phyloP scores from a whole-genome alignment of 2,797 vertebrate species.

The Betta splendens region DNA sequence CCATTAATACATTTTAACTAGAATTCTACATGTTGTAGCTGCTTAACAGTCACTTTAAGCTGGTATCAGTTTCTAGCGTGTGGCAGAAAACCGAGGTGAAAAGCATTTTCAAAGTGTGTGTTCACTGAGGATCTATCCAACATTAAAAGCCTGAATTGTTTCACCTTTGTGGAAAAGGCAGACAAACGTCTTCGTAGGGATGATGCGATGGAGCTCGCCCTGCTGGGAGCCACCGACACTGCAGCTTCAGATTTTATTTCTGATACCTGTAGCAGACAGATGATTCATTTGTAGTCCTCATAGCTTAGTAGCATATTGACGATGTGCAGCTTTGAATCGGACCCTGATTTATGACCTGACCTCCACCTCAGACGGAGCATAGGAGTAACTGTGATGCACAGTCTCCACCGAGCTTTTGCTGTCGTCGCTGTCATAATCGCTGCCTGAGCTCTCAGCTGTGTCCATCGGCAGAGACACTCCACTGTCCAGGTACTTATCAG shows the following conservation, averaged over 20 bases:
- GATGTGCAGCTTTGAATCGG: not conserved
- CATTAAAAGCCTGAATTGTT: not conserved
- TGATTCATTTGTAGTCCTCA: not conserved
- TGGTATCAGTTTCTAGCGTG: no score
- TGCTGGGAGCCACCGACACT: constrained; percentile 57
- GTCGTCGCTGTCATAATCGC: constrained; percentile 77
- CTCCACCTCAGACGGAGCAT: constrained; percentile 78
- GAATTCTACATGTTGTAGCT: no score
- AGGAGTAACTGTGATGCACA: constrained; percentile 78
- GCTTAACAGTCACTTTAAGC: no score
- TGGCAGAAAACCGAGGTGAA: no score
- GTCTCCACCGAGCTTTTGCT: constrained; percentile 66
- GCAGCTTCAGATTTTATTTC: constrained; percentile 78
- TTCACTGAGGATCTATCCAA: no score
- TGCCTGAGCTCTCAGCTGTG: constrained; percentile 53
- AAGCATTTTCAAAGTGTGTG: no score
- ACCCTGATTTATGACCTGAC: constrained; percentile 47
- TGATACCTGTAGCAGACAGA: constrained; percentile 64
- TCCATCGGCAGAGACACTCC: constrained; percentile 73
- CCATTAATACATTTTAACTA: no score
- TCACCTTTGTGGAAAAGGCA: constrained; percentile 78
- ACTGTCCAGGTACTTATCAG: constrained; percentile 80
- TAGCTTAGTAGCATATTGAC: not conserved
- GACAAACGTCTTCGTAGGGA: constrained; percentile 79
- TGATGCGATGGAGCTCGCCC: constrained; percentile 68